Evolutionary conservation across 2,888 invertebrate genomes (phyloP).

Genomic region (Mimachlamys varia): DNA sequence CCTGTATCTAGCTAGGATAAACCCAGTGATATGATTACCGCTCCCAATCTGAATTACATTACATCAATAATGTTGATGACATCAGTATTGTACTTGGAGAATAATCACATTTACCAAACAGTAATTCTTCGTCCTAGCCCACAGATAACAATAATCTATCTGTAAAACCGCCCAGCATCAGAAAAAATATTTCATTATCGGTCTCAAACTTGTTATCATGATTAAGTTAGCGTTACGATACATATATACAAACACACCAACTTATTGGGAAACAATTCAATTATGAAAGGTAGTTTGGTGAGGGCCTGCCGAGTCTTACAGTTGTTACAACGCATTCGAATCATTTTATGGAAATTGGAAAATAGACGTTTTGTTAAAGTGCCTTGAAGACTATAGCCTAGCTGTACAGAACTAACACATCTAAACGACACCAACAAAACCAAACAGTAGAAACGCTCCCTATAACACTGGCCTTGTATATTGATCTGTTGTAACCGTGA

Average conservation of each 20-base stretch:
- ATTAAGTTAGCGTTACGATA: constrained; percentile 30
- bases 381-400: not conserved
- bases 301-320: not conserved
- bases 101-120: constrained; percentile 16
- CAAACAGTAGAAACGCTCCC: not conserved
- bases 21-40: not conserved
- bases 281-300: not conserved
- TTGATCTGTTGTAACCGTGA: not conserved
- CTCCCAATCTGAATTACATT: not conserved
- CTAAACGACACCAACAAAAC: not conserved
- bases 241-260: constrained; percentile 33
- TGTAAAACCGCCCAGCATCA: not conserved
- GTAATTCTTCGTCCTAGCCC: not conserved
- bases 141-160: constrained; percentile 28
- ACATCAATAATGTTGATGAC: not conserved
- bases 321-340: not conserved
- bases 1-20: not conserved
- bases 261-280: constrained; percentile 33
- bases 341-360: constrained; percentile 28
- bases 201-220: constrained; percentile 19
- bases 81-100: constrained; percentile 6
- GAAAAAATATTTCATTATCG: constrained; percentile 25
- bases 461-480: not conserved
- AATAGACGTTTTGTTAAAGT: not conserved
- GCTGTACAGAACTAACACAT: not conserved